Base-by-base conservation (phyloP, 2,113 vertebrate genomes). In the Lagopus muta region DNA sequence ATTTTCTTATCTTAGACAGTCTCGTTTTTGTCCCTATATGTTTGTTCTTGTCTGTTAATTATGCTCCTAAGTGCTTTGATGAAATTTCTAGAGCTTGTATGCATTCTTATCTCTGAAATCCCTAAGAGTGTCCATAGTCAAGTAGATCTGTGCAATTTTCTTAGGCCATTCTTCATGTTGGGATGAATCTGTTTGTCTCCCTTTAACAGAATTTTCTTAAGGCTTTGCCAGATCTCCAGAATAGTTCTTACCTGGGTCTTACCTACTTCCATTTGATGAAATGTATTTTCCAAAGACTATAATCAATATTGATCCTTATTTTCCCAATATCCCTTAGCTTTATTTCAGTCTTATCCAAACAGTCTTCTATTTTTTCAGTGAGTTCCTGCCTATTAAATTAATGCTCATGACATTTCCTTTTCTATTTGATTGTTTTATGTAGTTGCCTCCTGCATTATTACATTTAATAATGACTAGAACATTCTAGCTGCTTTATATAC, bases 391-490 rank as follows among this genome's bases (percentile, higher is more conserved):
- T 11, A 6, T 48, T 89, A 20, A 36, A 28, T 36, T 72, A 61
- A 86, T 45, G 82, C 22, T 55, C 0, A 0, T 22, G 50, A 42
- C 0, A 74, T 28, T 11, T 70, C 8, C 19, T 77, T 54, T 82
- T 71, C 36, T 28, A 8, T 81, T 67, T 72, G 9, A 1, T 28
- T 67, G 7, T 18, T 45, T 40, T 75, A n/a, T 76, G 76, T 10
- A 79, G 36, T 8, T 86, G 7, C 6, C 20, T 64, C 12, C 38
- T 64, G 17, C 8, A 55, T 82, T 27, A 83, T 36, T 25, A 67
- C 20, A 5, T 0, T 65, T 66, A 34, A 22, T 66, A 58, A 61
- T 0, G 0, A 19, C 40, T 13, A 20, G 40, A 60, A 10, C 47
- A 77, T 89, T 74, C 42, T 25, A 45, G 10, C 5, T 80, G 82